These are phyloP conservation scores for Nebria salina DNA, from an alignment of 2,888 invertebrate species.

Conservation along the genomic window DNA sequence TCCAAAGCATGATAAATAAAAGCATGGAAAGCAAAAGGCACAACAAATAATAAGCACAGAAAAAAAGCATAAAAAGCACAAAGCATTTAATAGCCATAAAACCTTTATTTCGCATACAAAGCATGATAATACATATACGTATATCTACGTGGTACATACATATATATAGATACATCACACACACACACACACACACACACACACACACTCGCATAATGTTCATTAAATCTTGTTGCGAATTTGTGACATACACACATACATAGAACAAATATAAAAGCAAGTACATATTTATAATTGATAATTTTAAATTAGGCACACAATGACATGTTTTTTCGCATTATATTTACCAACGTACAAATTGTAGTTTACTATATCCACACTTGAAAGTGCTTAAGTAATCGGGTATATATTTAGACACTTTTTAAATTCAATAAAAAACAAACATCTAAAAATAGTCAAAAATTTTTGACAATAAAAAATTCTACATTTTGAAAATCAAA, in stretches of 20 bases:
- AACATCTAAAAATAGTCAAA: too few species aligned
- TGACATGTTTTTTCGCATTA: neutral
- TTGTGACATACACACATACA: neutral
- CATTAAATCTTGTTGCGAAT: conserved; percentile 10
- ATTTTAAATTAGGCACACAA: neutral
- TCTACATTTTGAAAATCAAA: too few species aligned
- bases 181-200: conserved; percentile 5
- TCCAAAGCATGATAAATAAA: conserved; percentile 44
- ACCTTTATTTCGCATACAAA: conserved; percentile 46
- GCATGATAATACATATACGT: conserved; percentile 41
- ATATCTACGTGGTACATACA: conserved; percentile 10
- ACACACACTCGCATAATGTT: neutral
- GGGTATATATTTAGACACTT: too few species aligned
- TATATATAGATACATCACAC: neutral
- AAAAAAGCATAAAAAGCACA: conserved; percentile 46
- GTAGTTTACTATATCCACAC: neutral
- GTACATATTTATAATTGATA: conserved; percentile 1
- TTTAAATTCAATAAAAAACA: too few species aligned
- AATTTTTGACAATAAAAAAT: too few species aligned
- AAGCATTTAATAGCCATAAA: conserved; percentile 46
- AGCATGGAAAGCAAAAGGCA: conserved; percentile 45
- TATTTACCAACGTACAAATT: neutral
- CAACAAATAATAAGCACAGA: conserved; percentile 46
- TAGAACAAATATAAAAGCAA: neutral
- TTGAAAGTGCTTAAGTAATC: too few species aligned